These are phyloP conservation scores for Macrotrachela quadricornifera DNA, from an alignment of 1,140 invertebrate species.

Conservation along the genomic window DNA sequence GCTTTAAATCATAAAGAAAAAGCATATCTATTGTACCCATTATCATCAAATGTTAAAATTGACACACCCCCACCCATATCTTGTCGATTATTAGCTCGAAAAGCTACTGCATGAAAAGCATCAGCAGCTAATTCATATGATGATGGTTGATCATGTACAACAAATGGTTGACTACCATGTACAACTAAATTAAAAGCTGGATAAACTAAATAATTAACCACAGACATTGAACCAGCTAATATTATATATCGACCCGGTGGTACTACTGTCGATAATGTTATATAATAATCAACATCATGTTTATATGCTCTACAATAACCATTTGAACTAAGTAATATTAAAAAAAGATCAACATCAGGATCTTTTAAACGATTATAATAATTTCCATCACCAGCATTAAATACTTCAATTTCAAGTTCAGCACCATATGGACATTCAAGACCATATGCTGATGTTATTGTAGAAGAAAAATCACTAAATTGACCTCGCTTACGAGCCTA, in stretches of 20 bases:
- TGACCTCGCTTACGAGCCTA: background rate
- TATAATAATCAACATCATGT: conserved; percentile 7
- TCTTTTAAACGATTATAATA: background rate
- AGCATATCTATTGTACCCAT: background rate
- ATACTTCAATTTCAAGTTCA: background rate
- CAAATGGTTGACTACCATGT: background rate
- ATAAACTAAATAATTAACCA: background rate
- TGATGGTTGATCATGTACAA: background rate
- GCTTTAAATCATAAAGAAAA: no score
- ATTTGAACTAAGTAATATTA: background rate
- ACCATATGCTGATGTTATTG: background rate
- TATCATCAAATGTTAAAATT: background rate
- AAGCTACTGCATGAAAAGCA: background rate
- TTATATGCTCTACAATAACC: background rate
- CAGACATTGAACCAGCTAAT: conserved; percentile 1
- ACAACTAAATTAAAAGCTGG: background rate
- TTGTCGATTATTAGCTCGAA: background rate
- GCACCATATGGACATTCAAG: background rate
- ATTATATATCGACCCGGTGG: conserved; percentile 4
- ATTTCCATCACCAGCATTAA: background rate
- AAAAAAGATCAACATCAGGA: background rate
- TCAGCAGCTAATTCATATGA: background rate
- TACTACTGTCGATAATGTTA: background rate
- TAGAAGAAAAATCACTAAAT: background rate
- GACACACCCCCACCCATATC: background rate